These are phyloP conservation scores for Colius striatus DNA, from an alignment of 2,113 vertebrate genomes.

Conservation along the genomic window DNA sequence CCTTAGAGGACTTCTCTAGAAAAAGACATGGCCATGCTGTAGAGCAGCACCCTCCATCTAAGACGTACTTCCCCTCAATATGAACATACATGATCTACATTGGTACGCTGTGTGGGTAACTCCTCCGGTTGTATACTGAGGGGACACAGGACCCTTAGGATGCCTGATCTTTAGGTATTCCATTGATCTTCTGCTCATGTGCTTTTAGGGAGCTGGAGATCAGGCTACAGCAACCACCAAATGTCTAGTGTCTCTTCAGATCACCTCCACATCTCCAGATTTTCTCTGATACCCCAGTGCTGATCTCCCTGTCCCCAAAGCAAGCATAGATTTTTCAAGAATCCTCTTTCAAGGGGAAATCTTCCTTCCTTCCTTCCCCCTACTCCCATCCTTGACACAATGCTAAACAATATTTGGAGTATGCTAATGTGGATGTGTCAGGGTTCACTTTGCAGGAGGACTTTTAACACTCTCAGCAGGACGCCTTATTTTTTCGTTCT, in stretches of 20 bases:
- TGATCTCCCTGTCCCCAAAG: neutral
- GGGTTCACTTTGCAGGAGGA: neutral
- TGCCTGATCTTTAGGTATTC: neutral
- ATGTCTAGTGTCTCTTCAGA: neutral
- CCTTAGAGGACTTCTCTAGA: neutral
- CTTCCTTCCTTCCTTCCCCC: neutral
- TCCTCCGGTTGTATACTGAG: neutral
- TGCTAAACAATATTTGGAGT: neutral
- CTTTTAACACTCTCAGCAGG: neutral
- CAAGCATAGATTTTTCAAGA: neutral
- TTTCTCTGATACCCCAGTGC: neutral
- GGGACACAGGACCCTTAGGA: neutral
- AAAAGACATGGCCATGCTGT: neutral
- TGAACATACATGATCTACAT: neutral
- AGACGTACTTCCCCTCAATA: neutral
- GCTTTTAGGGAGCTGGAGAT: neutral
- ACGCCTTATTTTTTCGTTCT: neutral
- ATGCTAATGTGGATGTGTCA: neutral
- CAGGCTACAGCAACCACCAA: neutral
- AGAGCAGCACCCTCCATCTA: neutral
- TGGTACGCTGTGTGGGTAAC: fast-evolving
- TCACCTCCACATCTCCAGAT: neutral
- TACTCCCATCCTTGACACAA: neutral
- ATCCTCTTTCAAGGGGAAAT: neutral
- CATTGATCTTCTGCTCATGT: neutral